Base-by-base conservation (phyloP, 2,797 vertebrate species). In the Odontamblyopus rebecca region DNA sequence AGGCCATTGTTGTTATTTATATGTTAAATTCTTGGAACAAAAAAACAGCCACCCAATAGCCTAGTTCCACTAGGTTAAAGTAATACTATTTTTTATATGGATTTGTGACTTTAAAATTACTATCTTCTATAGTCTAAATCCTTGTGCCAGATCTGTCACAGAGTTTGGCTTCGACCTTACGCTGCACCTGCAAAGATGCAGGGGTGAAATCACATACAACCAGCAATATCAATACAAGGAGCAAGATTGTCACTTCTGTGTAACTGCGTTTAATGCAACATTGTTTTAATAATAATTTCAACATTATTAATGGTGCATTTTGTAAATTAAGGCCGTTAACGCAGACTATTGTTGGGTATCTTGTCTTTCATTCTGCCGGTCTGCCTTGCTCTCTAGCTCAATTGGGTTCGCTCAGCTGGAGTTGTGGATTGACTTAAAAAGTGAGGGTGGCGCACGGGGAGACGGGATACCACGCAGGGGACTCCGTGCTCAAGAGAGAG, bases 381-480 rank as follows among this genome's bases (percentile, higher is more conserved):
- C 72, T 71, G 4, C 68, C 64, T 62, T 2, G 68, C 11, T 35
- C 1, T 68, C 59, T 60, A 48, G 44, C 70, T 69, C 90, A 87
- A 88, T 88, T 86, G 83, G 73, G 66, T 82, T 78, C 87, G 82
- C 86, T 89, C 83, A 87, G 81, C 73, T 87, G 85, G 86, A 90
- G 85, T 88, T 83, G 83, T 69, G 78, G 86, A 93, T 89, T 91
- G 90, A 91, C 91, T 93, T 88, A 79, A 89, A 48, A 88, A 89
- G 86, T 91, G 91, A 86, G 83, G 89, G 86, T 91, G 89, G 83
- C 82, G 83, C 90, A 76, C 80, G 84, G 89, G 86, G 89, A 87
- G 86, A 75, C 83, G 73, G 82, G 87, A 62, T 74, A 77, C 86
- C 83, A 82, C 79, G 83, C 85, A 69, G 88, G 86, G 65, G 88